Percentiles rank a stretch among this genome's conserved stretches.
Conservation (phyloP, 2,888 invertebrate genomes). For the Actias luna region DNA sequence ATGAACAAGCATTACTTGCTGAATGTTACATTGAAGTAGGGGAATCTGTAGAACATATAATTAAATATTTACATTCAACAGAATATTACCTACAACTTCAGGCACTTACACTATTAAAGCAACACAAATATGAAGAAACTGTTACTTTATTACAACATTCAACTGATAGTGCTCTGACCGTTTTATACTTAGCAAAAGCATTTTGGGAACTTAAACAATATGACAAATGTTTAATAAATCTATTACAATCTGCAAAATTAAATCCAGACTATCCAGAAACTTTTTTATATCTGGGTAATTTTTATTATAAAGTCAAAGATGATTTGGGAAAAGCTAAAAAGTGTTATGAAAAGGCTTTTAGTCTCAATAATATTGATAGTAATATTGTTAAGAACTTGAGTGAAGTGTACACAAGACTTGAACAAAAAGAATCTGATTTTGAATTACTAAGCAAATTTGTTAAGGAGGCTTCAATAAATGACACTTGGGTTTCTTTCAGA, state of each 20-base stretch:
- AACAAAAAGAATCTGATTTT: slow-evolving; percentile 85
- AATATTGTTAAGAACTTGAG: slow-evolving; percentile 88
- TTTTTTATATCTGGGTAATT: slow-evolving; percentile 89
- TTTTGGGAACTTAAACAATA: slow-evolving; percentile 82
- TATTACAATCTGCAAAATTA: slow-evolving; percentile 86
- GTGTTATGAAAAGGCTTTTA: slow-evolving; percentile 92
- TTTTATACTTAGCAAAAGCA: slow-evolving; percentile 82
- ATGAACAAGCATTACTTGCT: slow-evolving; percentile 56
- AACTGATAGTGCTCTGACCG: slow-evolving; percentile 71
- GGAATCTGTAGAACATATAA: slow-evolving; percentile 48
- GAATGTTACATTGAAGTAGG: slow-evolving; percentile 64
- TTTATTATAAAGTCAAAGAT: slow-evolving; percentile 83
- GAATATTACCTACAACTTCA: slow-evolving; percentile 64
- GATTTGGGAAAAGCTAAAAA: slow-evolving; percentile 89
- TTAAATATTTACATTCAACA: slow-evolving; percentile 51
- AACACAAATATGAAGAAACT: slow-evolving; percentile 78
- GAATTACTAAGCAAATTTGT: slow-evolving; percentile 78
- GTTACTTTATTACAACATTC: slow-evolving; percentile 72
- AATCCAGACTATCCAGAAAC: slow-evolving; percentile 88
- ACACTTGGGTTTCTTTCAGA: slow-evolving; percentile 91
- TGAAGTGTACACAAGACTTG: slow-evolving; percentile 86
- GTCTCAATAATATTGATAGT: slow-evolving; percentile 85
- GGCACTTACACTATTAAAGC: slow-evolving; percentile 74
- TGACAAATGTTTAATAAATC: slow-evolving; percentile 83
- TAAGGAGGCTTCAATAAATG: slow-evolving; percentile 70